These are phyloP conservation scores for Ectropis crepuscularia DNA, from an alignment of 2,888 invertebrate genomes.

Conservation along the genomic window DNA sequence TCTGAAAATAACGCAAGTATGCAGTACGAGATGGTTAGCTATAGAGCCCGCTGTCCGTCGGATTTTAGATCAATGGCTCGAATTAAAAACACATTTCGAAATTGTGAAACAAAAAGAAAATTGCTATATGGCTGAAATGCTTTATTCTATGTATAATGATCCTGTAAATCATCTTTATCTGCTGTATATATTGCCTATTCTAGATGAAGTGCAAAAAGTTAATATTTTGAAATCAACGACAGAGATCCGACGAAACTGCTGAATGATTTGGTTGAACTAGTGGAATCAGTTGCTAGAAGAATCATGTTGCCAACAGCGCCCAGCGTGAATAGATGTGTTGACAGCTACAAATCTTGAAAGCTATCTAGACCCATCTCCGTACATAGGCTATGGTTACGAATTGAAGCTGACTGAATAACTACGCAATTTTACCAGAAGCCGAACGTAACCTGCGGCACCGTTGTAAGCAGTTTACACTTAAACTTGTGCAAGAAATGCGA, in stretches of 20 bases:
- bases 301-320: slow-evolving; percentile 19
- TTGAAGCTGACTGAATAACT: slow-evolving; percentile 13
- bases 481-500: slow-evolving; percentile 16
- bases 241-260: slow-evolving; percentile 24
- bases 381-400: slow-evolving; percentile 7
- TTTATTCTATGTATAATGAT: no score
- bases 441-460: slow-evolving; percentile 15
- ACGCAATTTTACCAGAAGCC: slow-evolving; percentile 14
- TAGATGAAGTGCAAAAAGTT: slow-evolving; percentile 25
- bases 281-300: slow-evolving; percentile 16
- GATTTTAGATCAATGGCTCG: no score
- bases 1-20: no score
- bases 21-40: no score
- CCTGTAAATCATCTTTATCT: no score
- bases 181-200: no score
- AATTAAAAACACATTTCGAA: no score
- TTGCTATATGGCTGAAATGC: no score
- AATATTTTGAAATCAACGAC: slow-evolving; percentile 26
- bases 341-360: slow-evolving; percentile 11
- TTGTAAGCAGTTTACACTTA: slow-evolving; percentile 21
- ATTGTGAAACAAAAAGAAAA: no score
- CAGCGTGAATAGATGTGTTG: slow-evolving; percentile 23
- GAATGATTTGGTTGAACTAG: slow-evolving; percentile 19
- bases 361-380: slow-evolving; percentile 7
- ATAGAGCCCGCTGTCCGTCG: no score